These are phyloP conservation scores for Pyrgilauda ruficollis DNA, from an alignment of 2,113 vertebrate genomes.

Conservation along the genomic window DNA sequence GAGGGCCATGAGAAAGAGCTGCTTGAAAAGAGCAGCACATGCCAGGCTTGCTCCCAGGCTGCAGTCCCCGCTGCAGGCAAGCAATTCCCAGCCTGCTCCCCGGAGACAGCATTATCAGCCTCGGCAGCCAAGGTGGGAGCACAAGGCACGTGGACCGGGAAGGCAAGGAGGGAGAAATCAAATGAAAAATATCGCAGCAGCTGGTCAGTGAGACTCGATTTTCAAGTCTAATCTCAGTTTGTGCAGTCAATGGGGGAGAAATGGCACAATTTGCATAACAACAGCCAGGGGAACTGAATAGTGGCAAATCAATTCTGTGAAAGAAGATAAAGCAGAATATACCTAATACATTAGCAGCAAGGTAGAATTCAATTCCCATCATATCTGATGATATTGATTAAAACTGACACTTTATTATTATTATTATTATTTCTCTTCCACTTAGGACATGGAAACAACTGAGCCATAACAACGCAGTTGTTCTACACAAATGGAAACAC, in stretches of 20 bases:
- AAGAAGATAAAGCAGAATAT: constrained; percentile 74
- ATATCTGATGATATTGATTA: constrained; percentile 73
- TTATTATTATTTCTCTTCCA: constrained; percentile 52
- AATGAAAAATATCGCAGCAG: constrained; percentile 70
- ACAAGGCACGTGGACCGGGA: background rate
- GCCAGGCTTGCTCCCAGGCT: background rate
- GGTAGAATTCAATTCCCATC: constrained; percentile 69
- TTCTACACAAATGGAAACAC: constrained; percentile 58
- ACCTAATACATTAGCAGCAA: constrained; percentile 68
- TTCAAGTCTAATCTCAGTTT: constrained; percentile 76
- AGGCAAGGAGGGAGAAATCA: constrained; percentile 21
- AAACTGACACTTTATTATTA: constrained; percentile 58
- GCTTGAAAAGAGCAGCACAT: background rate
- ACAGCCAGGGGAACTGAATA: constrained; percentile 70
- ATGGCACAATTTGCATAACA: constrained; percentile 83
- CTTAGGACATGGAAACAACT: constrained; percentile 53
- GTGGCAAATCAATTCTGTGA: constrained; percentile 76
- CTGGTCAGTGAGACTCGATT: constrained; percentile 72
- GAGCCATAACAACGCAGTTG: constrained; percentile 49
- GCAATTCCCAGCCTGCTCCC: background rate
- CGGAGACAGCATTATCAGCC: background rate
- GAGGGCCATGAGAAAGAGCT: background rate
- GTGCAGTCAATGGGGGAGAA: constrained; percentile 74
- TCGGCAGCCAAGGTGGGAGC: constrained; percentile 26
- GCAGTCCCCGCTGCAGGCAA: background rate